Evolutionary conservation across 2,113 vertebrate species (phyloP).

Genomic region (Trichechus manatus): DNA sequence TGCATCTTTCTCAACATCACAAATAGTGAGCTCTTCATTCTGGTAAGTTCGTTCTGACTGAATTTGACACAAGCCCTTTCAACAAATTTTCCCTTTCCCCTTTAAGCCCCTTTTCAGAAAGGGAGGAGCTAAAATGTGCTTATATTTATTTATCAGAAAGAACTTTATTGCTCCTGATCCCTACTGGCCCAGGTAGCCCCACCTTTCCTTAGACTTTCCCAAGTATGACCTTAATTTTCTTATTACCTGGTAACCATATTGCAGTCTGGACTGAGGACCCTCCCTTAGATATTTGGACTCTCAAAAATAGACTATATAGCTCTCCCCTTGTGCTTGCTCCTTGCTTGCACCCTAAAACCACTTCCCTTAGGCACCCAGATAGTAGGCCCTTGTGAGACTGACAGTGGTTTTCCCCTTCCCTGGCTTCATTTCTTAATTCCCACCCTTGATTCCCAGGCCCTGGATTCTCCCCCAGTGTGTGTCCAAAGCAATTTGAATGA

Average conservation of each 20-base stretch:
- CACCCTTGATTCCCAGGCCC: neutral
- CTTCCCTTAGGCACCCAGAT: neutral
- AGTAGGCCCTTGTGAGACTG: neutral
- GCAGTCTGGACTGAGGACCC: neutral
- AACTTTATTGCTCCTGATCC: constrained; percentile 12
- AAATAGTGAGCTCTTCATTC: constrained; percentile 92
- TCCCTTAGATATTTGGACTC: constrained; percentile 16
- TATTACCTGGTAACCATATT: neutral
- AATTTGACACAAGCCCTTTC: constrained; percentile 23
- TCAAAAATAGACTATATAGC: neutral
- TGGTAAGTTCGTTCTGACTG: constrained; percentile 90
- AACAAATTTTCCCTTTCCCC: neutral
- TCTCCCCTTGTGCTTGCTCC: neutral
- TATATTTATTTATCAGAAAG: constrained; percentile 47
- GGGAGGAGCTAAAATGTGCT: neutral
- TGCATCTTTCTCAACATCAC: constrained; percentile 93
- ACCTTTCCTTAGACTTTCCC: constrained; percentile 22
- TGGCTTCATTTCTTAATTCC: constrained; percentile 39
- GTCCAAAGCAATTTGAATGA: constrained; percentile 19
- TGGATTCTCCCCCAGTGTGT: neutral
- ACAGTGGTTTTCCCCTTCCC: neutral
- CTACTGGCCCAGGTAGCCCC: neutral
- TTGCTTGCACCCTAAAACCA: neutral
- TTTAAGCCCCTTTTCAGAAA: constrained; percentile 52
- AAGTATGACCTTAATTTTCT: neutral